Evolutionary conservation across 2,888 invertebrate genomes (phyloP), one percentile per base, ranked within the genome.

Genomic region (Himalopsyche tibetana): DNA sequence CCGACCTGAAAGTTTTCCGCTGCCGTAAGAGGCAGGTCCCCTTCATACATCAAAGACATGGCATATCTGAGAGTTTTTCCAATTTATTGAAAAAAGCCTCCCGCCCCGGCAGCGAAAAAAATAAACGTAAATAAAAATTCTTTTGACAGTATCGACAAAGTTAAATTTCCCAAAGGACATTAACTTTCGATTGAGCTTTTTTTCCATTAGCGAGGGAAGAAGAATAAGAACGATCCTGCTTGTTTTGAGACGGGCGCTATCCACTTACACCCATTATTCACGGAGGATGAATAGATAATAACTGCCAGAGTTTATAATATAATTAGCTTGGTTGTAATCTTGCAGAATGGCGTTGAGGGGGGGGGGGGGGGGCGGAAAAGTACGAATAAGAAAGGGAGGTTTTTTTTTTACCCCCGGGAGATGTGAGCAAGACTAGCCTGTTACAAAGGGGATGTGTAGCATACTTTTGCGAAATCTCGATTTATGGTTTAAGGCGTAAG

Each of bases 121-220:
- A 86, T 86, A 85, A 87, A 87, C 88, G 86, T 87, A 88, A 88
- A 88, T 88, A 88, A 88, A 88, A 88, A 88, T 87, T 88, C 88
- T 88, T 88, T 88, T 88, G 88, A 88, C 88, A 88, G 86, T 87
- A 88, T 88, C 87, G 88, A 84, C 87, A 87, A 88, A 88, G 88
- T 88, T 88, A 87, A 88, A 88, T 88, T 88, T 88, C 88, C 88
- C 88, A 87, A 87, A 88, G 88, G 88, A 88, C 88, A 87, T 88
- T 88, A 88, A 88, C 87, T 88, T 88, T 88, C 88, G 88, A 88
- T 88, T 88, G 88, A 87, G 88, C 86, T 86, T 88, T 63, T 42
- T 51, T 88, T 88, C 88, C 88, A 88, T 88, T 88, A 88, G 88
- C 87, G 86, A 84, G 84, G 81, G 86, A 55, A 83, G 86, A 82